A percentile compares a stretch with the other conserved stretches of the same genome.
Conservation (phyloP, 2,888 invertebrate genomes). For the Yponomeuta plumbellus region DNA sequence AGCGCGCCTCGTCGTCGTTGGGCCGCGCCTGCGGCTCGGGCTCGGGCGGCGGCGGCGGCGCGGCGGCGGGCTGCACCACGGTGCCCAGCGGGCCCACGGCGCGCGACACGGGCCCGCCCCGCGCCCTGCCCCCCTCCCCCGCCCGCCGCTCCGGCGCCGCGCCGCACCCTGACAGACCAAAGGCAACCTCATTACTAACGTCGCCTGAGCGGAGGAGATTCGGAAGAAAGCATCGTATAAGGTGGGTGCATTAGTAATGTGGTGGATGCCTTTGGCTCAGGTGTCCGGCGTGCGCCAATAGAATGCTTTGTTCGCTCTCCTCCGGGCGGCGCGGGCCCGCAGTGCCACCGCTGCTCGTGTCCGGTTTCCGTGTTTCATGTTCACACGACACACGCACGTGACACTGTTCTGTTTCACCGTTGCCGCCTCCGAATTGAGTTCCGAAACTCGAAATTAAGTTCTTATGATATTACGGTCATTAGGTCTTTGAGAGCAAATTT, state of each 20-base stretch:
- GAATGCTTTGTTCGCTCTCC: constrained; percentile 44
- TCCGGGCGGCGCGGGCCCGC: constrained; percentile 6
- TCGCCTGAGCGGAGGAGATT: constrained; percentile 31
- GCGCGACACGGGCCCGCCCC: constrained; percentile 75
- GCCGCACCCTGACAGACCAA: constrained; percentile 86
- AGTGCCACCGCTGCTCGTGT: background rate
- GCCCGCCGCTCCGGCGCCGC: constrained; percentile 50
- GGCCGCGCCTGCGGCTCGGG: constrained; percentile 44
- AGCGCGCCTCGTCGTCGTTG: constrained; percentile 81
- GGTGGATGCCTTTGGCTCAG: constrained; percentile 71
- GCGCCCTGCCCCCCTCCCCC: constrained; percentile 45
- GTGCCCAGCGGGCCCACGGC: constrained; percentile 87
- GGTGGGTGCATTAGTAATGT: constrained; percentile 31
- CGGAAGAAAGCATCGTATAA: constrained; percentile 38
- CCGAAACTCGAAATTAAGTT: too few species aligned
- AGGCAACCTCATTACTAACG: constrained; percentile 79
- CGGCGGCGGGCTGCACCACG: constrained; percentile 71
- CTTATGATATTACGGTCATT: too few species aligned
- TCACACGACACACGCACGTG: too few species aligned
- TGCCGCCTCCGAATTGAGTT: too few species aligned
- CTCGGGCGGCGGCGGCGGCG: constrained; percentile 47
- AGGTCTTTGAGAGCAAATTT: too few species aligned
- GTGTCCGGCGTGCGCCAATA: constrained; percentile 27
- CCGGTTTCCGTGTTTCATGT: too few species aligned
- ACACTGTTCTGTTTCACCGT: too few species aligned